Conservation (phyloP, 2,797 vertebrate species). For the Gymnodraco acuticeps region DNA sequence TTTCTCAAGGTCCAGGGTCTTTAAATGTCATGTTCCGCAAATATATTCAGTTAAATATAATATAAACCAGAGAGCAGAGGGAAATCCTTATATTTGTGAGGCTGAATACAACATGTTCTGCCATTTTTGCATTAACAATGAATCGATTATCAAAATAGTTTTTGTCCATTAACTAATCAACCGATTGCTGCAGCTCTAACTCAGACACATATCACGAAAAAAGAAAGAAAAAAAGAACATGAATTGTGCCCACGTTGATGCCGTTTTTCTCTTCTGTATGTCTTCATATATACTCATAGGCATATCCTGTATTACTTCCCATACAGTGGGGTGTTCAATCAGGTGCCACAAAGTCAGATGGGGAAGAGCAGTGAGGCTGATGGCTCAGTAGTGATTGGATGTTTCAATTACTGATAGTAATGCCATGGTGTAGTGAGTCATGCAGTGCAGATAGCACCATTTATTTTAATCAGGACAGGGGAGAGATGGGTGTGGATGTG, state of each 20-base stretch:
- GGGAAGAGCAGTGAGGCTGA: slow-evolving; percentile 79
- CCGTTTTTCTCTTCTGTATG: slow-evolving; percentile 37
- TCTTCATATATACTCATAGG: slow-evolving; percentile 57
- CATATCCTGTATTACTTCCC: slow-evolving; percentile 75
- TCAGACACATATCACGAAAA: slow-evolving; percentile 26
- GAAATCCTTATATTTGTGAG: no score
- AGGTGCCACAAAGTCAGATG: slow-evolving; percentile 79
- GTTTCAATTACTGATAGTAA: slow-evolving; percentile 88
- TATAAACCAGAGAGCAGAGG: no score
- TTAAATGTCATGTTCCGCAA: no score
- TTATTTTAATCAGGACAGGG: slow-evolving; percentile 86
- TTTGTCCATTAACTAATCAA: no score
- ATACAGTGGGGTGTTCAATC: slow-evolving; percentile 77
- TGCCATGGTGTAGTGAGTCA: slow-evolving; percentile 85
- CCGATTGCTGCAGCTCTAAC: neutral
- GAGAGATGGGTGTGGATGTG: slow-evolving; percentile 83
- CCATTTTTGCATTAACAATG: no score
- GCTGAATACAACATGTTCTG: no score
- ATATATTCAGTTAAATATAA: no score
- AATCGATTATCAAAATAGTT: no score
- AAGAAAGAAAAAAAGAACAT: neutral
- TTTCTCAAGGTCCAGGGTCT: no score
- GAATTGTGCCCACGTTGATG: slow-evolving; percentile 19
- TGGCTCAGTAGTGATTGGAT: slow-evolving; percentile 84
- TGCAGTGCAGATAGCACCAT: slow-evolving; percentile 86